A percentile compares a stretch with the other conserved stretches of the same genome.
Conservation (phyloP, 2,888 invertebrate species). For the Amphipoea lucens region DNA sequence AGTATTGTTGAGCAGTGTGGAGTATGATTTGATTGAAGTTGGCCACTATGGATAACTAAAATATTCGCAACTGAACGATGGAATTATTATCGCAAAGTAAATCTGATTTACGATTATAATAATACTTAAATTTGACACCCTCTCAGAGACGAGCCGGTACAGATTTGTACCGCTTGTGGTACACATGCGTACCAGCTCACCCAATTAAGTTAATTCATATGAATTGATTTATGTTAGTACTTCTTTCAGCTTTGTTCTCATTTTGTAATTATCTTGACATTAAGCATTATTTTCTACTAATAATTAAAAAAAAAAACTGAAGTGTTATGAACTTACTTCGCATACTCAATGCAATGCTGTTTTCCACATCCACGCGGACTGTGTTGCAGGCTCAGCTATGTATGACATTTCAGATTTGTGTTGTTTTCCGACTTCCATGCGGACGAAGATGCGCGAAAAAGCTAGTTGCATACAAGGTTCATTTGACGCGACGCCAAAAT, state of each 20-base stretch:
- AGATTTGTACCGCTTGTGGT: too few relatives aligned
- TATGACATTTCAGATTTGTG: not conserved
- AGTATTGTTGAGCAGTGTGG: not conserved
- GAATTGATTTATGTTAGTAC: not conserved
- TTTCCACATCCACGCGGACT: not conserved
- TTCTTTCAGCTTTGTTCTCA: not conserved
- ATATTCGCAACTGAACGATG: not conserved
- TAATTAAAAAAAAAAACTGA: not conserved
- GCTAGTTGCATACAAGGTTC: not conserved
- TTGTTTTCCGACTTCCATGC: not conserved
- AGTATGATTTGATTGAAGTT: not conserved
- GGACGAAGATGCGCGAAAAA: not conserved
- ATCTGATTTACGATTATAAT: too few relatives aligned
- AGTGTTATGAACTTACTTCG: not conserved
- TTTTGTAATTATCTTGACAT: not conserved
- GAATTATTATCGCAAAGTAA: not conserved
- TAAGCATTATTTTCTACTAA: too few relatives aligned
- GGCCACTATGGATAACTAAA: not conserved
- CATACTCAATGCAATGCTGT: not conserved
- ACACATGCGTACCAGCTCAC: too few relatives aligned
- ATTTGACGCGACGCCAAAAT: not conserved
- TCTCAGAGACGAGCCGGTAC: too few relatives aligned
- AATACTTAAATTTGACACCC: too few relatives aligned
- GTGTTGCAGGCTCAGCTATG: not conserved
- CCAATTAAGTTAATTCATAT: too few relatives aligned